Conservation (phyloP, 2,797 vertebrate genomes). For the Paedocypris micromegethes region DNA sequence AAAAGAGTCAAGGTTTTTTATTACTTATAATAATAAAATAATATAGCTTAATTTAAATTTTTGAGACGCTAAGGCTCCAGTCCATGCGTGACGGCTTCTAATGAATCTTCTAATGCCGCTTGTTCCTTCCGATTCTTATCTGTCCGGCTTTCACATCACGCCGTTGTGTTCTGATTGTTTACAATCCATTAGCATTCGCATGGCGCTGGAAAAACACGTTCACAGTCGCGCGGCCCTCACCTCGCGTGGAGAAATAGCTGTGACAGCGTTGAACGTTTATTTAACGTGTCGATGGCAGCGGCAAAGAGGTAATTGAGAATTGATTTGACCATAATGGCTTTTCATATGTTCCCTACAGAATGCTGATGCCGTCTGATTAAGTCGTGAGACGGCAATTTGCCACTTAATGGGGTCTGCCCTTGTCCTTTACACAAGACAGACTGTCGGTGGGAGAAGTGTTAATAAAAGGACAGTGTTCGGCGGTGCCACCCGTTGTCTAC, state of each 20-base stretch:
- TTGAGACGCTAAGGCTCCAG: neutral
- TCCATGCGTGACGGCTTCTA: slow-evolving; percentile 33
- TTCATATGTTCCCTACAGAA: slow-evolving; percentile 56
- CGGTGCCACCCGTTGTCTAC: slow-evolving; percentile 16
- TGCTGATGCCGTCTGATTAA: slow-evolving; percentile 54
- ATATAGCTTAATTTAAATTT: no score
- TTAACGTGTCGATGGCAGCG: slow-evolving; percentile 52
- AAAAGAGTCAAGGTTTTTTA: no score
- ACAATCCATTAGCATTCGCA: slow-evolving; percentile 46
- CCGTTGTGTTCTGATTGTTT: slow-evolving; percentile 47
- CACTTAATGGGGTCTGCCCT: slow-evolving; percentile 58
- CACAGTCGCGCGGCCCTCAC: slow-evolving; percentile 39
- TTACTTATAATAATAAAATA: no score
- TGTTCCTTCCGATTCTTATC: slow-evolving; percentile 41
- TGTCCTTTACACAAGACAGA: slow-evolving; percentile 50
- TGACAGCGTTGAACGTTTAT: slow-evolving; percentile 53
- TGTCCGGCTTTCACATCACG: slow-evolving; percentile 35
- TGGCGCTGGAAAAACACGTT: slow-evolving; percentile 37
- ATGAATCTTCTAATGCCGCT: slow-evolving; percentile 46
- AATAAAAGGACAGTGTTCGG: slow-evolving; percentile 38
- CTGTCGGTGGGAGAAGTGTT: slow-evolving; percentile 38
- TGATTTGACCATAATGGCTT: slow-evolving; percentile 61
- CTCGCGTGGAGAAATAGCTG: slow-evolving; percentile 37
- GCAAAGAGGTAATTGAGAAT: slow-evolving; percentile 59
- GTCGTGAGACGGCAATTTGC: slow-evolving; percentile 54